Evolutionary conservation across 2,888 invertebrate genomes (phyloP), one percentile per base, ranked within the genome.

Genomic region (Caradrina clavipalpis): DNA sequence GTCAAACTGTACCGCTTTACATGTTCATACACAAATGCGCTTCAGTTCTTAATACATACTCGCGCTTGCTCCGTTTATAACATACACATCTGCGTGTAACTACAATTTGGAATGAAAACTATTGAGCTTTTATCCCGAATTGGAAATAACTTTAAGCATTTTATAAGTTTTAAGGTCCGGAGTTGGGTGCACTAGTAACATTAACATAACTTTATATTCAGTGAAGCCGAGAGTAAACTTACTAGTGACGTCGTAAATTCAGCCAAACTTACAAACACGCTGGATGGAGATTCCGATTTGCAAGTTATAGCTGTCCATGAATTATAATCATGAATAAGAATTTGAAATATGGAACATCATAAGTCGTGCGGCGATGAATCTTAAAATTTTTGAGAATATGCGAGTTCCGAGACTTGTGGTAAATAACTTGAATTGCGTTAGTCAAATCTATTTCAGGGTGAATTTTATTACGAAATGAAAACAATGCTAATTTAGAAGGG

Each of bases 171-270:
- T 92, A 93, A 93, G 91, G 90, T 92, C 88, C 90, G 78, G 87
- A 93, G 91, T 92, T 91, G 86, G 87, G 87, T 92, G 91, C 91
- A 92, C 89, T 89, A 85, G 87, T 86, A 84, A 86, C 88, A 95
- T 95, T 95, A 92, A 90, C 95, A 95, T 95, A 95, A 94, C 92
- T 95, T 93, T 93, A 92, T 91, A 95, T 95, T 93, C 95, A 94
- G 92, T 90, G 92, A 90, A 89, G 91, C 88, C 87, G 91, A 89
- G 90, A 91, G 88, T 89, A 92, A 94, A 89, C 90, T 95, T 90
- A 90, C 91, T 89, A 89, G 92, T 92, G 91, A 93, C 90, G 88
- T 92, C 94, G 92, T 95, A 95, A 95, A 95, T 95, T 94, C 87
- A 86, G 85, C 80, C 82, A 86, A 95, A 94, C 91, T 95, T 93